These are phyloP conservation scores for Podocnemis expansa DNA, from an alignment of 2,113 vertebrate genomes.

Conservation along the genomic window DNA sequence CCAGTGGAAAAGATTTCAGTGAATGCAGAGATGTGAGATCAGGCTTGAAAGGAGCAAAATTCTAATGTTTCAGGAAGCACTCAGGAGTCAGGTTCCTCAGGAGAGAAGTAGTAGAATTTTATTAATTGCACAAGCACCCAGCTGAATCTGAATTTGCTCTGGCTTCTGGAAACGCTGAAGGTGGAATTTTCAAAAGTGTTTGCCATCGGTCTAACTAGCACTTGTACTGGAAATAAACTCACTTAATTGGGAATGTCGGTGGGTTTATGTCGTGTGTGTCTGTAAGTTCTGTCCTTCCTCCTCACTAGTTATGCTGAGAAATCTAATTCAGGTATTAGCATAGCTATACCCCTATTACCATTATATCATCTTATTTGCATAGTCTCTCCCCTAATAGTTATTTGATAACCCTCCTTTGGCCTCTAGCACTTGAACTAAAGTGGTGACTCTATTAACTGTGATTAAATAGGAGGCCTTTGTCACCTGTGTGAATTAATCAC, in stretches of 20 bases:
- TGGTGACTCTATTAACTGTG: neutral
- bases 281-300: neutral
- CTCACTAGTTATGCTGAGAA: neutral
- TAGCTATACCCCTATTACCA: neutral
- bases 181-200: neutral
- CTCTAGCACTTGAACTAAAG: neutral
- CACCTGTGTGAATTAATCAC: neutral
- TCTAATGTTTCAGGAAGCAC: neutral
- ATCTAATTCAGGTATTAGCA: neutral
- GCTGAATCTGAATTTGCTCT: neutral
- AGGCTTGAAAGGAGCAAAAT: neutral
- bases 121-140: neutral
- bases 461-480: neutral
- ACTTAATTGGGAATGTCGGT: rapidly evolving
- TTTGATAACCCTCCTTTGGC: neutral
- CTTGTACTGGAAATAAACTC: neutral
- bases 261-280: neutral
- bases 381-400: rapidly evolving
- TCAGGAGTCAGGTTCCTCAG: neutral
- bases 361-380: rapidly evolving
- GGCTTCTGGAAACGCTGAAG: neutral
- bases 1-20: rapidly evolving
- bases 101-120: neutral
- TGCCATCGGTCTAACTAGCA: rapidly evolving
- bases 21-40: neutral